Evolutionary conservation across 2,113 vertebrate genomes (phyloP), one percentile per base, ranked within the genome.

Genomic region (Ammodytes dubius): DNA sequence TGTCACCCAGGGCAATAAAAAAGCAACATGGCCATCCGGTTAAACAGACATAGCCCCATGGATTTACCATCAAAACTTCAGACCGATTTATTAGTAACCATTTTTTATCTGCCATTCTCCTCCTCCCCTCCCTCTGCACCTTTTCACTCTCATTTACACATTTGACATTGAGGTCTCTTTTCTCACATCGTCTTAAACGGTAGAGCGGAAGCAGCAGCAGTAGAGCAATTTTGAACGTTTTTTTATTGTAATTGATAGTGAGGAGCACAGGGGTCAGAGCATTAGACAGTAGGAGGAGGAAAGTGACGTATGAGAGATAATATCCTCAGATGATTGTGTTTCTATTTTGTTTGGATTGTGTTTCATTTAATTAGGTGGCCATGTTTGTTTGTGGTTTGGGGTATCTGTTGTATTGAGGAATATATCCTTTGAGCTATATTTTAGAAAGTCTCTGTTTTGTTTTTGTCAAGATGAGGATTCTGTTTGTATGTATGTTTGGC

Each of bases 21-120:
- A 92, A 79, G 69, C 65, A 61, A 72, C 68, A 14, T 17, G 1
- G 53, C 59, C 73, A 13, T 66, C 67, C 70, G 81, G 79, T 90
- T 83, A 76, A 89, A 87, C 75, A 84, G 78, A 83, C 63, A 66
- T 52, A 35, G 82, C 83, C 72, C 46, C 79, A 81, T 89, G 77
- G 90, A 90, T 90, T 93, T 81, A 82, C 85, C 81, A 87, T 92
- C 87, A 85, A 90, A 92, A 84, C 85, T 77, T 90, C 87, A 77
- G 37, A 70, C 13, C 49, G 86, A 88, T 89, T 91, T 88, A 93
- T 86, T 50, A 74, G 84, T 45, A 43, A 43, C 70, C 9, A 11
- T 85, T 79, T 86, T 75, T 79, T 71, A 73, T 75, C 42, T 15
- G n/a, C 57, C 58, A 45, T 15, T 45, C 40, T 15, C 27, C 57